These are phyloP conservation scores for Unio pictorum DNA, from an alignment of 2,888 invertebrate genomes.

Conservation along the genomic window DNA sequence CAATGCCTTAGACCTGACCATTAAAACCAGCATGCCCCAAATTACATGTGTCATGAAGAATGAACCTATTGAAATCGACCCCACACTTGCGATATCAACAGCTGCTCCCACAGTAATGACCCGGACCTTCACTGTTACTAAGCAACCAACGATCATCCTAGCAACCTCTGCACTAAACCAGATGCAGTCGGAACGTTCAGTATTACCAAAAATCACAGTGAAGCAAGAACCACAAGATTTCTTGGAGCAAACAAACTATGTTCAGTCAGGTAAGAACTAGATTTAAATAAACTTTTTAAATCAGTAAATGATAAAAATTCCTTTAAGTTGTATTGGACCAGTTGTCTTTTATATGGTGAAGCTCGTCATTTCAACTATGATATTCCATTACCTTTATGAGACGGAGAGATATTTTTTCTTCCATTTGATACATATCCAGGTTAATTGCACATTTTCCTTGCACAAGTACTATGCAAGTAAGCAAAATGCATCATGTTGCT, in stretches of 20 bases:
- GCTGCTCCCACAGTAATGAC: slow-evolving; percentile 37
- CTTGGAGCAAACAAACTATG: slow-evolving; percentile 47
- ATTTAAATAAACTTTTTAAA: too few species aligned
- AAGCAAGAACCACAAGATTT: slow-evolving; percentile 77
- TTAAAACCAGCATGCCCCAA: slow-evolving; percentile 64
- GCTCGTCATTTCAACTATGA: too few species aligned
- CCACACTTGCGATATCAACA: slow-evolving; percentile 41
- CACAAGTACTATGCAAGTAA: too few species aligned
- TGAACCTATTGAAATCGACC: slow-evolving; percentile 50
- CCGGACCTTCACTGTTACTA: slow-evolving; percentile 38
- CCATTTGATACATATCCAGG: too few species aligned
- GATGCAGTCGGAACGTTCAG: slow-evolving; percentile 29
- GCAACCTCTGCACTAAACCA: slow-evolving; percentile 51
- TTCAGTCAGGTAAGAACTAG: neutral
- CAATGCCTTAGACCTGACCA: slow-evolving; percentile 76
- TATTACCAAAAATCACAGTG: slow-evolving; percentile 80
- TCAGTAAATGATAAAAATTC: too few species aligned
- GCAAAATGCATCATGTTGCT: too few species aligned
- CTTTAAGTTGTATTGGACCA: too few species aligned
- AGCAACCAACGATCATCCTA: slow-evolving; percentile 73
- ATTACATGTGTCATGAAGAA: slow-evolving; percentile 62
- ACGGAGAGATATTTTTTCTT: too few species aligned
- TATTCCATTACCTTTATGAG: too few species aligned
- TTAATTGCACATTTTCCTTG: too few species aligned
- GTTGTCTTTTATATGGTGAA: too few species aligned